These are phyloP conservation scores for Bombyx huttoni DNA, from an alignment of 2,888 invertebrate species.

Conservation along the genomic window DNA sequence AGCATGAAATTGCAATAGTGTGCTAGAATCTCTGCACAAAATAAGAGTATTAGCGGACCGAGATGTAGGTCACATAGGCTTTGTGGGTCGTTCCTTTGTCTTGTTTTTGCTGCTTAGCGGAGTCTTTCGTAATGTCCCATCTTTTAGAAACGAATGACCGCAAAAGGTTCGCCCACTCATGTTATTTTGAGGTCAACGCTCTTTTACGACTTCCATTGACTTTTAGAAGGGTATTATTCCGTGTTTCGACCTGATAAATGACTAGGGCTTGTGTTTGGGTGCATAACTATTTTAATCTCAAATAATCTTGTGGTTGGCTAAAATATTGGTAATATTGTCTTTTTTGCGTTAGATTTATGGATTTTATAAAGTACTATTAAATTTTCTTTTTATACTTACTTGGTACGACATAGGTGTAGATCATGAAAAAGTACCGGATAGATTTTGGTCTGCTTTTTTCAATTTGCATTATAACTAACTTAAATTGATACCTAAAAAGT, in stretches of 20 bases:
- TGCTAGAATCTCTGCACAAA: constrained; percentile 21
- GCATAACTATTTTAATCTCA: not conserved
- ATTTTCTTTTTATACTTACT: no score
- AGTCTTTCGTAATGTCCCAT: constrained; percentile 26
- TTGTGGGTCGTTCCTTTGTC: constrained; percentile 47
- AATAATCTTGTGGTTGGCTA: not conserved
- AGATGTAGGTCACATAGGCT: constrained; percentile 49
- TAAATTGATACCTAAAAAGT: no score
- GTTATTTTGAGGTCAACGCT: constrained; percentile 17
- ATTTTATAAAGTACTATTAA: no score
- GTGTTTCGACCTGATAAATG: not conserved
- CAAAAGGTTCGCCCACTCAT: constrained; percentile 6
- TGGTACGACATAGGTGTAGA: no score
- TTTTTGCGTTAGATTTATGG: no score
- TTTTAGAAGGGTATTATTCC: not conserved
- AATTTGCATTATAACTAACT: no score
- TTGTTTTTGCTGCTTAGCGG: constrained; percentile 36
- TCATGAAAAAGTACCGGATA: no score
- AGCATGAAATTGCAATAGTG: not conserved
- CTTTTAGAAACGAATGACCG: constrained; percentile 33
- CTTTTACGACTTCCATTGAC: constrained; percentile 7
- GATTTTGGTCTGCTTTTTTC: no score
- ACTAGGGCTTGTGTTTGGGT: not conserved
- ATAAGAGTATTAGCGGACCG: constrained; percentile 45
- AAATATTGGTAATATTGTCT: not conserved